Base-by-base conservation (phyloP, 2,888 invertebrate genomes). In the Scrobipalpa atriplicella region DNA sequence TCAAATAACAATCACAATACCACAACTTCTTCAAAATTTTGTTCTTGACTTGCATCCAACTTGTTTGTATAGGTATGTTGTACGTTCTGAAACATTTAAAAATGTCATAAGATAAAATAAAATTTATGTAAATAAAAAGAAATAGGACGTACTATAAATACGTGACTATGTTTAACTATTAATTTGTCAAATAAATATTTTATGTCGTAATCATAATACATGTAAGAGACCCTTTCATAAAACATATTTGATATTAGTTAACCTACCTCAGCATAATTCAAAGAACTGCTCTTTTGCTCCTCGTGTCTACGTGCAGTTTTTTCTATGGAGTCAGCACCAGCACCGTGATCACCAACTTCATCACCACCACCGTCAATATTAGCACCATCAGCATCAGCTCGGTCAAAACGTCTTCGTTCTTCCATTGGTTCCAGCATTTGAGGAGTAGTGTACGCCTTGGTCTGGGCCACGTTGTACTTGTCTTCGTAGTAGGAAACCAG, bases 401-500 rank as follows among this genome's bases (percentile, higher is more conserved):
- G n/a, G 16, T 47, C 47, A 47, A 47, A 16, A 3, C 47, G 47
- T 13, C 16, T 36, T 58, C 38, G 38, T 58, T 13, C 29, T 0
- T 16, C 21, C 13, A 58, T 8, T 16, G 38, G 6, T 16, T 38
- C 58, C 16, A 58, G 7, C 58, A 38, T 38, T 16, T 9, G 13
- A 13, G 58, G 58, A 29, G 38, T 58, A 0, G 58, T 38, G 58
- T n/a, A 58, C 8, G 7, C n/a, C 1, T 58, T 58, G 13, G 41
- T 71, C 69, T 73, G 71, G 60, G 71, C 6, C 13, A 71, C 71
- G 6, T 82, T 82, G 71, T 85, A 87, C 73, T 87, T 88, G 68
- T 85, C 81, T 69, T 87, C 88, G 66, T 87, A 88, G 73, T 85
- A 87, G 11, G 86, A 86, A 13, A 88, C 83, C 18, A 88, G 79